These are phyloP conservation scores for Vanessa tameamea DNA, from an alignment of 1,140 invertebrate species.

Conservation along the genomic window DNA sequence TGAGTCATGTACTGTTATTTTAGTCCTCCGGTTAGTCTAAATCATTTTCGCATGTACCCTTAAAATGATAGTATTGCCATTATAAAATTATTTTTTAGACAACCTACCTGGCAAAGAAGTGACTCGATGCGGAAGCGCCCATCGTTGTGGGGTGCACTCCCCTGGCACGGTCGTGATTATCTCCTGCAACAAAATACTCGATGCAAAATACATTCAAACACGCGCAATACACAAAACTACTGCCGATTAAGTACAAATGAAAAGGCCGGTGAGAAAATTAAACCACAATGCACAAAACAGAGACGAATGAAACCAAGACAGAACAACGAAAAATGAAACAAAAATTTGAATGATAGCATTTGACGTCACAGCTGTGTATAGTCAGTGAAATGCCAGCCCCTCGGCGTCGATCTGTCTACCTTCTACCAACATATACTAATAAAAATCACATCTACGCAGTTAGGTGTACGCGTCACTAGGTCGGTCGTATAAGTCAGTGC, in stretches of 20 bases:
- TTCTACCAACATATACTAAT: too few species aligned
- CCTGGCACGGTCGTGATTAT: slow-evolving; percentile 43
- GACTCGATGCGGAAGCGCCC: slow-evolving; percentile 77
- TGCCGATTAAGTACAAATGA: slow-evolving; percentile 37
- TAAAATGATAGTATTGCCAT: too few species aligned
- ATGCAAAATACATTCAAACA: slow-evolving; percentile 6
- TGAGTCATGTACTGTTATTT: too few species aligned
- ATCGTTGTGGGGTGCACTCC: slow-evolving; percentile 74
- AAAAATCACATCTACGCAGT: too few species aligned
- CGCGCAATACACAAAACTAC: slow-evolving; percentile 6
- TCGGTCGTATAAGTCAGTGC: too few species aligned
- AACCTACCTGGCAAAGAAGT: slow-evolving; percentile 72
- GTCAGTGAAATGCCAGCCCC: background rate
- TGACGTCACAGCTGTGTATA: background rate
- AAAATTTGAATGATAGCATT: background rate
- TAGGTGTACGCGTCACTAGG: too few species aligned
- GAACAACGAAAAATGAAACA: slow-evolving; percentile 12
- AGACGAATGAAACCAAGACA: slow-evolving; percentile 12
- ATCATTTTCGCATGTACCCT: too few species aligned
- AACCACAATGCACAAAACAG: slow-evolving; percentile 18
- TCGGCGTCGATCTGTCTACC: background rate
- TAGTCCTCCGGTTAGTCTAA: too few species aligned
- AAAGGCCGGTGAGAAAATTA: slow-evolving; percentile 33
- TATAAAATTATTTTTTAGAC: too few species aligned
- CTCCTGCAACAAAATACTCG: slow-evolving; percentile 57